Evolutionary conservation across 1,140 invertebrate species (phyloP).

Genomic region (Drosophila kikkawai): DNA sequence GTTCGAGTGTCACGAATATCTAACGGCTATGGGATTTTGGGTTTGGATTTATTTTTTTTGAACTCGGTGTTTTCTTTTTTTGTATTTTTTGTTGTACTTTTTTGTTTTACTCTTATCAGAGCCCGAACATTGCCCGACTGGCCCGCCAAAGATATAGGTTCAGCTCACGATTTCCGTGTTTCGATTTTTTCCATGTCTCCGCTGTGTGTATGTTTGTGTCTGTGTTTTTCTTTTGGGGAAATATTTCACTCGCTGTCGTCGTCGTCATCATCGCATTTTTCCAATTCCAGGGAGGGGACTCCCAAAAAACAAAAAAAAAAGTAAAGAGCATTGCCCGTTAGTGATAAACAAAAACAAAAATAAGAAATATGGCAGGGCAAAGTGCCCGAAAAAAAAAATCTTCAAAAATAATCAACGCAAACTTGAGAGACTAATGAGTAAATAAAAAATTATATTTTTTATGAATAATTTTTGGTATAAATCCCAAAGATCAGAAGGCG

Average conservation of each 20-base stretch:
- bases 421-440: neutral
- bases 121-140: slow-evolving; percentile 34
- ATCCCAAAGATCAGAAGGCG: too few species aligned
- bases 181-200: slow-evolving; percentile 8
- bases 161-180: slow-evolving; percentile 29
- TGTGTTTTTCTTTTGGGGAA: slow-evolving; percentile 33
- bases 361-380: slow-evolving; percentile 8
- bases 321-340: slow-evolving; percentile 17
- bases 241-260: slow-evolving; percentile 43
- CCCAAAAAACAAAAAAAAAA: neutral
- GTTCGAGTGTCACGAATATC: slow-evolving; percentile 63
- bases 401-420: neutral
- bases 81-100: neutral
- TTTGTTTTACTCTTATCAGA: slow-evolving; percentile 22
- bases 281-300: slow-evolving; percentile 17
- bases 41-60: slow-evolving; percentile 13
- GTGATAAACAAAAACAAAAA: slow-evolving; percentile 25
- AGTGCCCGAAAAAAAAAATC: neutral
- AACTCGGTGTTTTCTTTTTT: slow-evolving; percentile 8
- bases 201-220: neutral
- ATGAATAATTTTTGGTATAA: neutral
- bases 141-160: slow-evolving; percentile 41
- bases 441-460: neutral
- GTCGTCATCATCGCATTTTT: slow-evolving; percentile 4
- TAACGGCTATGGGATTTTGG: slow-evolving; percentile 36